Percentiles rank a stretch among this genome's conserved stretches.
Evolutionary conservation across 2,797 vertebrate genomes (phyloP).

Genomic region (Crocodylus rhombifer): DNA sequence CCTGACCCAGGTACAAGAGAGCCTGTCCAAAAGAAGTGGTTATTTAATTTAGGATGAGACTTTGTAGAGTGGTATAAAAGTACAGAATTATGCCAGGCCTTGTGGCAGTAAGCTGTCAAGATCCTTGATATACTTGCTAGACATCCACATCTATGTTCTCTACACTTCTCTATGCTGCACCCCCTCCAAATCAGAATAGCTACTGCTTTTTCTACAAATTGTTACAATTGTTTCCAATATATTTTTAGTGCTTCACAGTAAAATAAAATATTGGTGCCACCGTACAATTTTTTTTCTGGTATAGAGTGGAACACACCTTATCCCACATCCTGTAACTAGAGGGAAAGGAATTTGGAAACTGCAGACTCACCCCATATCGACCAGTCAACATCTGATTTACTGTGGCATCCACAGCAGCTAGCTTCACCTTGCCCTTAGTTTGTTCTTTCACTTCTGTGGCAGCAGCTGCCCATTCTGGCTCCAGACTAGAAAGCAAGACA

Average conservation of each 20-base stretch:
- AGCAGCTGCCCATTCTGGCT: conserved; percentile 96
- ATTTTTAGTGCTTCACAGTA: not conserved
- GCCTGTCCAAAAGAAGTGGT: not conserved
- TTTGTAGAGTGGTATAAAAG: not conserved
- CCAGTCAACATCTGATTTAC: conserved; percentile 88
- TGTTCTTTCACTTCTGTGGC: conserved; percentile 93
- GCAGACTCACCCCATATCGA: conserved; percentile 91
- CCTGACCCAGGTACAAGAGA: not conserved
- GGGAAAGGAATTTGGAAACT: not conserved
- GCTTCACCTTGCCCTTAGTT: conserved; percentile 93
- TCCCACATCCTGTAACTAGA: not conserved
- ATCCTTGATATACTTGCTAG: not conserved
- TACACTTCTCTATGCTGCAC: not conserved
- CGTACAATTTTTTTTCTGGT: too few relatives aligned
- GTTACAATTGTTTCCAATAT: not conserved
- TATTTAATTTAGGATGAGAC: not conserved
- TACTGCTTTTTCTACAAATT: not conserved
- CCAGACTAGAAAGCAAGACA: conserved; percentile 82
- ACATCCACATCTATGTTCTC: not conserved
- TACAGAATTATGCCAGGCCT: not conserved
- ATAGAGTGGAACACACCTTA: too few relatives aligned
- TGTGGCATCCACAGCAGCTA: conserved; percentile 94
- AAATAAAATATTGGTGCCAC: too few relatives aligned
- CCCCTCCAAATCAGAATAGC: not conserved
- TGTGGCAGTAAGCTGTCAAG: not conserved